Percentiles rank a stretch among this genome's conserved stretches.
These are phyloP conservation scores for Oncorhynchus kisutch DNA, from an alignment of 2,113 vertebrate species.

Conservation along the genomic window DNA sequence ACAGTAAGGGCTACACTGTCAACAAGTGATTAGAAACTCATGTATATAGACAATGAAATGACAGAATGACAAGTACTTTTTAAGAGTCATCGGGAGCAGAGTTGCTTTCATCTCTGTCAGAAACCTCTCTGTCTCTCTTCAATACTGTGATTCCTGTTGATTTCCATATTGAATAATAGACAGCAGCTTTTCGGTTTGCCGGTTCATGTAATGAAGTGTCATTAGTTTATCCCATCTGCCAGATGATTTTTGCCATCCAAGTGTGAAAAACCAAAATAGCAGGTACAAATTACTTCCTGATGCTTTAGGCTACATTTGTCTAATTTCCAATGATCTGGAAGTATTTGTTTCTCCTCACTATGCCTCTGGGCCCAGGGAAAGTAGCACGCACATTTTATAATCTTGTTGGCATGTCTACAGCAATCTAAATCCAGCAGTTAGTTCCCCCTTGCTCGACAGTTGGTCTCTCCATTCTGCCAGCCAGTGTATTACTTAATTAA, in stretches of 20 bases:
- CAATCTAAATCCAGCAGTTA: conserved; percentile 26
- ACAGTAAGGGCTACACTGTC: too few relatives aligned
- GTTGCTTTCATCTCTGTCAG: too few relatives aligned
- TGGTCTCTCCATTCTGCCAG: conserved; percentile 15
- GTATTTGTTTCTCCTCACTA: conserved; percentile 23
- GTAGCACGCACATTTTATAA: conserved; percentile 32
- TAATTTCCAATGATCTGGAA: conserved; percentile 44
- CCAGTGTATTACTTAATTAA: too few relatives aligned
- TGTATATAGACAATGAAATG: too few relatives aligned
- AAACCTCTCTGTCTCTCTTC: too few relatives aligned
- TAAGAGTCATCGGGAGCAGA: too few relatives aligned
- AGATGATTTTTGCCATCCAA: conserved; percentile 40
- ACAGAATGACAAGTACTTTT: too few relatives aligned
- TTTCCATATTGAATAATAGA: conserved; percentile 12
- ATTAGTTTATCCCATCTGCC: conserved; percentile 51
- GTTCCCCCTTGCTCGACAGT: conserved; percentile 29
- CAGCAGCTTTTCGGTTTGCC: conserved; percentile 36
- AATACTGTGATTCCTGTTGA: too few relatives aligned
- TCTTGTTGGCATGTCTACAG: conserved; percentile 29
- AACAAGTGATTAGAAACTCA: too few relatives aligned
- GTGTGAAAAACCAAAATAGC: conserved; percentile 54
- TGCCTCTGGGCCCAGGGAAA: conserved; percentile 26
- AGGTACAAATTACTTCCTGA: conserved; percentile 51
- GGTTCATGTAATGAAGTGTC: conserved; percentile 43
- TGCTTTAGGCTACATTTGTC: conserved; percentile 39